Evolutionary conservation across 1,140 invertebrate species (phyloP), one percentile per base, ranked within the genome.

Genomic region (Akabosia matsudoensis): DNA sequence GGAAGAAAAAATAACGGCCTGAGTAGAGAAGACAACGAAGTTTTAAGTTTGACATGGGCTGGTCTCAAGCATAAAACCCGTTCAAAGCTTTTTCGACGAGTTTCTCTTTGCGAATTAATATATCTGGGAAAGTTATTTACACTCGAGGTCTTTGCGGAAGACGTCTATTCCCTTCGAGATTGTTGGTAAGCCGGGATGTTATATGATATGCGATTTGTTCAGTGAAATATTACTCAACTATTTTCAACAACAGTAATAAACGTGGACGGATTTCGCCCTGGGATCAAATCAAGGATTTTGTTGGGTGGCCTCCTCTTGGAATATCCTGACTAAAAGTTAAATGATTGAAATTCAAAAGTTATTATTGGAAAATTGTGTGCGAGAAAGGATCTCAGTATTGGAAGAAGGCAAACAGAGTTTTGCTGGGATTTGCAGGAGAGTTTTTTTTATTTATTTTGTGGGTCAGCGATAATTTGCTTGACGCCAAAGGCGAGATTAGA

Each of bases 181-280:
- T 45, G 37, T 45, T 45, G 7, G 54, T 56, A 56, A 22, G 7
- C 24, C 3, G 18, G 37, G 54, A 22, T 22, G 54, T 10, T 13
- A 24, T 7, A 22, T 56, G n/a, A 56, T 45, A 22, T 56, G 54
- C 22, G 3, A 4, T 16, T 56, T 16, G 24, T n/a, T n/a, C 54
- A 24, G 4, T 56, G 54, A 56, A 56, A 16, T 56, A 56, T 56
- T 56, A 56, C 54, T 4, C 24, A 10, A 45, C 37, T 56, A 56
- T 56, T 56, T 56, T 56, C 54, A 56, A 56, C 54, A 56, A 56
- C n/a, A 56, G 3, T 45, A 45, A 45, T 45, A n/a, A n/a, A n/a
- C n/a, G 37, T 18, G 37, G 18, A 45, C 7, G 37, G 37, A 45
- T 45, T 45, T 45, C 18, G 37, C 18, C 37, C 7, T 7, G 37